Evolutionary conservation across 2,888 invertebrate genomes (phyloP).

Genomic region (Belgica antarctica): DNA sequence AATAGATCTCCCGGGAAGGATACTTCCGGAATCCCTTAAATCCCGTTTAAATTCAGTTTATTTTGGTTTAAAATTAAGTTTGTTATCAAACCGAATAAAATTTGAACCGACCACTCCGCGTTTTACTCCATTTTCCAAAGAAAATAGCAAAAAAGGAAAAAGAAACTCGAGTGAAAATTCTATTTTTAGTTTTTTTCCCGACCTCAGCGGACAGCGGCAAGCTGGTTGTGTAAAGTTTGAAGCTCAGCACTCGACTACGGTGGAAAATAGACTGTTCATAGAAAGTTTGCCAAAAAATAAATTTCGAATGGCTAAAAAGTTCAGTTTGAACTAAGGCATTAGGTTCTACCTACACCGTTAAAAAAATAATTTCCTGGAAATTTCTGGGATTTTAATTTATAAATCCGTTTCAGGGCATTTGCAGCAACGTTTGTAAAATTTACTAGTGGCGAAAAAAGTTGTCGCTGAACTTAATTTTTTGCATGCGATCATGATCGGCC

Average conservation of each 20-base stretch:
- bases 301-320: neutral
- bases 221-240: conserved; percentile 9
- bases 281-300: neutral
- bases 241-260: conserved; percentile 29
- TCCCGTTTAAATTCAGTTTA: too few relatives aligned
- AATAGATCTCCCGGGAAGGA: conserved; percentile 19
- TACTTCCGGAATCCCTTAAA: neutral
- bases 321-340: neutral
- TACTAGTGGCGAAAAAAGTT: conserved; percentile 1
- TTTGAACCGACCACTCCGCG: neutral
- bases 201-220: neutral
- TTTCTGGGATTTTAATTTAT: too few relatives aligned
- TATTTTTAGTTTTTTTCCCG: conserved; percentile 22
- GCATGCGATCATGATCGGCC: neutral
- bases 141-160: neutral
- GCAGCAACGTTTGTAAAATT: neutral
- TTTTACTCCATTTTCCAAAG: conserved; percentile 1
- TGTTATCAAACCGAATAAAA: neutral
- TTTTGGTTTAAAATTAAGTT: too few relatives aligned
- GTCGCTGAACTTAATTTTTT: neutral
- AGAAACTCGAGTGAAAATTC: conserved; percentile 14
- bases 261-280: conserved; percentile 4
- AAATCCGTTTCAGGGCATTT: conserved; percentile 18
- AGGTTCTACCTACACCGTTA: conserved; percentile 1
- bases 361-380: neutral